phyloP scores from a whole-genome alignment of 1,140 invertebrate genomes.

The Brachionus rotundiformis region DNA sequence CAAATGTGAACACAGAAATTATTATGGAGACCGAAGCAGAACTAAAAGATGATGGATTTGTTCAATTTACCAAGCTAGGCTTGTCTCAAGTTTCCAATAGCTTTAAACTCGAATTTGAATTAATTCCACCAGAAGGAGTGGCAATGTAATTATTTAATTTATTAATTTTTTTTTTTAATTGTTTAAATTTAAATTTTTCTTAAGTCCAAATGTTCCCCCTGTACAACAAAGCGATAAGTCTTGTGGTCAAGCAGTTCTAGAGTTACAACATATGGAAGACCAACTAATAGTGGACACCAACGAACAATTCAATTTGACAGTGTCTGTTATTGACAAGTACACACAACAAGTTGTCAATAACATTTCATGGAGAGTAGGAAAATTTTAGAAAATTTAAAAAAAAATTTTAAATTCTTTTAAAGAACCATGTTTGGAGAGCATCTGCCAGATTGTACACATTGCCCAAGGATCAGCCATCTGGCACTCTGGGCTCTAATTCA shows the following conservation, averaged over 20 bases:
- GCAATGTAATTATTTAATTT: neutral
- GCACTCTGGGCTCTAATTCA: neutral
- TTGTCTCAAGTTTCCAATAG: neutral
- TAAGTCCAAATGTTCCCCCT: neutral
- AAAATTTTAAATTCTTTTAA: neutral
- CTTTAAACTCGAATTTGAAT: constrained; percentile 27
- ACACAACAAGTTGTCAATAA: neutral
- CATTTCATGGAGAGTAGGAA: constrained; percentile 36
- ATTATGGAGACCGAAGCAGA: neutral
- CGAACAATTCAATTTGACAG: constrained; percentile 17
- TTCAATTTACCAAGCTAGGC: constrained; percentile 2
- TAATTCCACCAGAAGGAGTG: neutral
- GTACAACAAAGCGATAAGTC: neutral
- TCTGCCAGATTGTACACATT: neutral
- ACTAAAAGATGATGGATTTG: constrained; percentile 27
- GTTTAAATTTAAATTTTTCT: neutral
- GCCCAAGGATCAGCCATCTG: neutral
- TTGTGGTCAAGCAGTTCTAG: constrained; percentile 11
- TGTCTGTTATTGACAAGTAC: neutral
- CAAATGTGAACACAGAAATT: neutral
- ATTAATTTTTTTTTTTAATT: neutral
- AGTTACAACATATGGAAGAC: neutral
- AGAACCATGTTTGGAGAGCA: constrained; percentile 8
- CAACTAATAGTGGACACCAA: neutral
- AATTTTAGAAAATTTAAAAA: too few species aligned